Evolutionary conservation across 2,888 invertebrate genomes (phyloP).

Genomic region (Nephrotoma appendiculata): DNA sequence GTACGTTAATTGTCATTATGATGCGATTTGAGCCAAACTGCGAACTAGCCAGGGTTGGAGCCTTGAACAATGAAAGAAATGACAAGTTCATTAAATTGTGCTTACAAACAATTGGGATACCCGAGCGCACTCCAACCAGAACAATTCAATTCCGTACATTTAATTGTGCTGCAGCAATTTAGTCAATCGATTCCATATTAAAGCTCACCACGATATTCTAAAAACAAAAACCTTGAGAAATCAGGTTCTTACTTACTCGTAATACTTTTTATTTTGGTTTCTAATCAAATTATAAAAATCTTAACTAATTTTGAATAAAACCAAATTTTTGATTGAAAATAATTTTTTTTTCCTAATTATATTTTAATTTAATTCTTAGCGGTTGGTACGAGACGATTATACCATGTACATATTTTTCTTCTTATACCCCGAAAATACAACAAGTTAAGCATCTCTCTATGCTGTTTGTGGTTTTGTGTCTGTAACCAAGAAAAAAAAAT

Average conservation of each 20-base stretch:
- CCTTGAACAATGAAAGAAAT: too few species aligned
- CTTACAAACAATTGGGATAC: not conserved
- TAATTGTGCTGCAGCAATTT: not conserved
- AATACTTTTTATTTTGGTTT: not conserved
- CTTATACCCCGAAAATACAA: not conserved
- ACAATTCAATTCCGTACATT: not conserved
- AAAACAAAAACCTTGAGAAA: not conserved
- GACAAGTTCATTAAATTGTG: too few species aligned
- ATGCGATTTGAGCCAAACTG: too few species aligned
- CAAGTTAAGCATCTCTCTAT: not conserved
- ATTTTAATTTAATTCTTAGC: not conserved
- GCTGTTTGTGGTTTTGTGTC: not conserved
- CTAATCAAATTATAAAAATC: not conserved
- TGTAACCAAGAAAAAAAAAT: not conserved
- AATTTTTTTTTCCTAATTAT: not conserved
- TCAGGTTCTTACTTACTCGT: not conserved
- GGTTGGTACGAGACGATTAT: not conserved
- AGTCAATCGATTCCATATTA: not conserved
- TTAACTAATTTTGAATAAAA: not conserved
- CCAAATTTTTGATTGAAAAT: not conserved
- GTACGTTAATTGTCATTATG: too few species aligned
- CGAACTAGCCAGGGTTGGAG: too few species aligned
- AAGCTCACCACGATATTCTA: not conserved
- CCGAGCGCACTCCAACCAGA: not conserved
- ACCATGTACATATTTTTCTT: not conserved